Evolutionary conservation across 2,888 invertebrate genomes (phyloP).

Genomic region (Sinopyrophorus schimmeli): DNA sequence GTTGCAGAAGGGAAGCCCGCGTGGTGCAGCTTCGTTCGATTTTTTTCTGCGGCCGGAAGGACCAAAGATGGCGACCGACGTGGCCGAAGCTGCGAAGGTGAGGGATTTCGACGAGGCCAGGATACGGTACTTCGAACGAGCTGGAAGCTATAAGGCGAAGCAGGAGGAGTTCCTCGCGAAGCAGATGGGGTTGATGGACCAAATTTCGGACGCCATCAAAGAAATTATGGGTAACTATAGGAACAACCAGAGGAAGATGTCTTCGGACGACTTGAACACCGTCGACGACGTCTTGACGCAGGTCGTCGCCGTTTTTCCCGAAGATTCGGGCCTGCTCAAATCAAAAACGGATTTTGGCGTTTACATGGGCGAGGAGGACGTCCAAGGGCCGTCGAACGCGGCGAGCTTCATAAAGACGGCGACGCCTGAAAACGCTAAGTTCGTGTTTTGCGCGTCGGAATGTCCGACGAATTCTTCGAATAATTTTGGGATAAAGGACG

Average conservation of each 20-base stretch:
- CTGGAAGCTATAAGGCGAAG: constrained; percentile 37
- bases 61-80: too few species aligned
- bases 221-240: constrained; percentile 16
- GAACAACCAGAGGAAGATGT: not conserved
- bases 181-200: constrained; percentile 37
- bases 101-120: constrained; percentile 18
- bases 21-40: too few species aligned
- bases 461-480: not conserved
- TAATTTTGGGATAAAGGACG: not conserved
- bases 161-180: constrained; percentile 39
- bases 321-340: constrained; percentile 1
- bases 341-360: constrained; percentile 2
- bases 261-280: not conserved
- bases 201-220: constrained; percentile 17
- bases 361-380: not conserved
- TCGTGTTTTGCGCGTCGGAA: not conserved
- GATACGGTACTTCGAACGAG: constrained; percentile 35
- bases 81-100: not conserved
- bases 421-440: too few species aligned
- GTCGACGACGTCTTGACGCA: too few species aligned
- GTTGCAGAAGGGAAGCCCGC: constrained; percentile 39
- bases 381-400: not conserved
- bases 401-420: not conserved
- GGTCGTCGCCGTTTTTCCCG: constrained; percentile 18
- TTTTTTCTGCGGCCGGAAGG: too few species aligned